phyloP scores from a whole-genome alignment of 2,113 vertebrate species.

The Hydrochoerus hydrochaeris region DNA sequence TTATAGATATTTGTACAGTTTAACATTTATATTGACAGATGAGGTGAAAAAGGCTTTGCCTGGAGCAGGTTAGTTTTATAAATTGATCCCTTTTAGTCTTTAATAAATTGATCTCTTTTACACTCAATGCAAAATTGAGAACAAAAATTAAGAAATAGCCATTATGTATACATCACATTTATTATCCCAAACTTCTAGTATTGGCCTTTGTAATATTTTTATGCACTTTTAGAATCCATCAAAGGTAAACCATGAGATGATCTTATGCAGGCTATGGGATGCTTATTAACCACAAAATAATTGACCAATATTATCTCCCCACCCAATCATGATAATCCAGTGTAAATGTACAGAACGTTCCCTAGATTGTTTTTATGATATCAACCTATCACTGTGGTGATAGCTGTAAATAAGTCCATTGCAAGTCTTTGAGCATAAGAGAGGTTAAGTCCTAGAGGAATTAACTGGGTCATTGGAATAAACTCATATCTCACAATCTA shows the following conservation, averaged over 20 bases:
- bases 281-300: background rate
- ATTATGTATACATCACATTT: background rate
- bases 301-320: background rate
- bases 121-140: background rate
- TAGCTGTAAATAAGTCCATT: background rate
- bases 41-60: conserved; percentile 38
- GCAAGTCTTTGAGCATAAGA: background rate
- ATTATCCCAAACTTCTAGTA: background rate
- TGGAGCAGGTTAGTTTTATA: background rate
- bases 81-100: background rate
- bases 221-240: background rate
- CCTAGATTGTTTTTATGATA: background rate
- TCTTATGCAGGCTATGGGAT: background rate
- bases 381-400: background rate
- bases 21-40: conserved; percentile 72
- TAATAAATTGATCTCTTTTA: background rate
- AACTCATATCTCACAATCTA: background rate
- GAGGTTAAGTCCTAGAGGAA: background rate
- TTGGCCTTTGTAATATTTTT: background rate
- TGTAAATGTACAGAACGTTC: background rate
- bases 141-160: background rate
- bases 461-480: background rate
- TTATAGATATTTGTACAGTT: conserved; percentile 29
- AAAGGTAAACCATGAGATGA: background rate
- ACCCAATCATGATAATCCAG: background rate